Evolutionary conservation across 92 coral and sea anemone genomes (phyloP).

Genomic region (Pocillopora grandis): DNA sequence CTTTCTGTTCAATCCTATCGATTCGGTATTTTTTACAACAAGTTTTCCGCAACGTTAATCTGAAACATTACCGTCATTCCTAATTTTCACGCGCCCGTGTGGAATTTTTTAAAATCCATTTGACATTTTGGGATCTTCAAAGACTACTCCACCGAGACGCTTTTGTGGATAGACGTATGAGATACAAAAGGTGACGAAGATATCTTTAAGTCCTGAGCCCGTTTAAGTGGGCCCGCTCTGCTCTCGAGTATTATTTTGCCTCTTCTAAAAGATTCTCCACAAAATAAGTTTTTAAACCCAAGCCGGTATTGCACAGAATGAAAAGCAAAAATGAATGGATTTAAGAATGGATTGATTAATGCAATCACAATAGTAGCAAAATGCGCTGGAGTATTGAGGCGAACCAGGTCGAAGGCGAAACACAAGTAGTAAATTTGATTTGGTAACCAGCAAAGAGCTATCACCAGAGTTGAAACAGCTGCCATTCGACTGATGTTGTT

Average conservation of each 20-base stretch:
- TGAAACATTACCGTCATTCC: too few species aligned
- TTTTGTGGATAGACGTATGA: not conserved
- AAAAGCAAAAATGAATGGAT: constrained; percentile 68
- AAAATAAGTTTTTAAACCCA: constrained; percentile 53
- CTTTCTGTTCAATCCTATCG: too few species aligned
- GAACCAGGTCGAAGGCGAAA: constrained; percentile 57
- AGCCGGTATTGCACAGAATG: constrained; percentile 60
- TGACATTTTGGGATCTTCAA: not conserved
- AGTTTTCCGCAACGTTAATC: not conserved
- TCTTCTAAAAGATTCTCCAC: not conserved
- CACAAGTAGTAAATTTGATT: constrained; percentile 57
- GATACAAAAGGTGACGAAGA: not conserved
- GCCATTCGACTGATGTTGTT: constrained; percentile 60
- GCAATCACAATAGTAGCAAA: constrained; percentile 56
- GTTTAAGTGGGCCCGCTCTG: not conserved
- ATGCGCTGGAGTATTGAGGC: constrained; percentile 45
- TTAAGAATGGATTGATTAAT: constrained; percentile 53
- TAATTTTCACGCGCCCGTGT: too few species aligned
- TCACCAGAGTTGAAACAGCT: constrained; percentile 45
- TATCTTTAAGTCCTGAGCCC: not conserved
- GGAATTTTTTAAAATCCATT: not conserved
- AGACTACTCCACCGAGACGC: not conserved
- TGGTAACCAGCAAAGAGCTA: constrained; percentile 61
- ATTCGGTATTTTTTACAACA: not conserved
- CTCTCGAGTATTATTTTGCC: not conserved